A percentile compares a stretch with the other conserved stretches of the same genome.
These are phyloP conservation scores for Augochlora pura DNA, from an alignment of 1,140 invertebrate genomes.

Conservation along the genomic window DNA sequence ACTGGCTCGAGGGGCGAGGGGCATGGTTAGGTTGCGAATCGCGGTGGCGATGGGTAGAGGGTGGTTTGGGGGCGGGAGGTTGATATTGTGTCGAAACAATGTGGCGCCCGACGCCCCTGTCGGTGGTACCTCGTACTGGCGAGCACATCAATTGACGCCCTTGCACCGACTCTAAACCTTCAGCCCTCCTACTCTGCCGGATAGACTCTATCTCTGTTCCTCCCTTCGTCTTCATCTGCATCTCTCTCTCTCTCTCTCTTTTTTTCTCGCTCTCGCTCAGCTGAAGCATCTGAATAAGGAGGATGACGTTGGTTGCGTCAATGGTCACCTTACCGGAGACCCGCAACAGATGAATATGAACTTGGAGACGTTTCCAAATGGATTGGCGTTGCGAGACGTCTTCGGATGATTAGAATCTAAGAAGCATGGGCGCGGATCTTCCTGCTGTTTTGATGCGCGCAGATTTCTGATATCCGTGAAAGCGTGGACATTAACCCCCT, in stretches of 20 bases:
- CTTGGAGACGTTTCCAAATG: not conserved
- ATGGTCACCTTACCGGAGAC: slow-evolving; percentile 46
- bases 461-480: too few relatives aligned
- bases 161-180: slow-evolving; percentile 44
- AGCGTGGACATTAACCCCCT: too few relatives aligned
- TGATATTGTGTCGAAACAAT: slow-evolving; percentile 67
- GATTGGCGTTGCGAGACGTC: not conserved
- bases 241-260: too few relatives aligned
- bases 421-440: too few relatives aligned
- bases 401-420: not conserved
- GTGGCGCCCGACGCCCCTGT: slow-evolving; percentile 64
- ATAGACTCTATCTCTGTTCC: slow-evolving; percentile 19
- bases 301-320: slow-evolving; percentile 48
- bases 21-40: slow-evolving; percentile 39
- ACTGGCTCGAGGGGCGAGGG: not conserved
- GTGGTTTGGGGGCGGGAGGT: not conserved
- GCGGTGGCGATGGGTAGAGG: slow-evolving; percentile 31
- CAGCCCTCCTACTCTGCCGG: slow-evolving; percentile 12
- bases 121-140: slow-evolving; percentile 59
- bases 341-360: not conserved
- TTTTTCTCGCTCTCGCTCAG: slow-evolving; percentile 1
- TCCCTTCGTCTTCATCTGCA: too few relatives aligned
- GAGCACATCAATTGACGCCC: slow-evolving; percentile 66
- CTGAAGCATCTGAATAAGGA: slow-evolving; percentile 57
- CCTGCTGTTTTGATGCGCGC: too few relatives aligned